Evolutionary conservation across 1,140 invertebrate species (phyloP), one percentile per base, ranked within the genome.

Genomic region (Cephus cinctus): DNA sequence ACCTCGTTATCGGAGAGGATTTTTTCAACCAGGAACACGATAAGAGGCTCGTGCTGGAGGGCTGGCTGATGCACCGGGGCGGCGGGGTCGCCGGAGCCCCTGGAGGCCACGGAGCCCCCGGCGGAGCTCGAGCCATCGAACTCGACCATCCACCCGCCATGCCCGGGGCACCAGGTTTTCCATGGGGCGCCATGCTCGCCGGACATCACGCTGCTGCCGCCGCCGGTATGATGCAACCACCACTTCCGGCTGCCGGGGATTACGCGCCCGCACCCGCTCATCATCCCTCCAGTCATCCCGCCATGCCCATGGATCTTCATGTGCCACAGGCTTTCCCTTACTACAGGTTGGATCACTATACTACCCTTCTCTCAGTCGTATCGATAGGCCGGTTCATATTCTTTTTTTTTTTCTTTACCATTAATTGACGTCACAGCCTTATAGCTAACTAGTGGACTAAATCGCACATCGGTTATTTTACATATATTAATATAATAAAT

Each of bases 311-410:
- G 86, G 89, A 92, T 70, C 80, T 92, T 43, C 89, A 92, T 76
- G 88, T 92, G 65, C 87, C 89, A 8, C 89, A 91, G 66, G 88
- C 87, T 45, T 92, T 92, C 68, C 87, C 89, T 35, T 92, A 92
- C 74, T 92, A 92, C 74, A 87, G 89, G 90, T 92, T n/a, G n/a
- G n/a, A n/a, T n/a, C n/a, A n/a, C n/a, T n/a, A n/a, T n/a, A n/a
- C n/a, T n/a, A n/a, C n/a, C n/a, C n/a, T n/a, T n/a, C n/a, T n/a
- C n/a, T n/a, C n/a, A n/a, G n/a, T n/a, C n/a, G n/a, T n/a, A n/a
- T n/a, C n/a, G n/a, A n/a, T n/a, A n/a, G n/a, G n/a, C n/a, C n/a
- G n/a, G n/a, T n/a, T n/a, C n/a, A n/a, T n/a, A n/a, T n/a, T n/a
- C n/a, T n/a, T n/a, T n/a, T n/a, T n/a, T n/a, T n/a, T n/a, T n/a